Evolutionary conservation across 2,797 vertebrate genomes (phyloP).

Genomic region (Chlorospingus flavigularis): DNA sequence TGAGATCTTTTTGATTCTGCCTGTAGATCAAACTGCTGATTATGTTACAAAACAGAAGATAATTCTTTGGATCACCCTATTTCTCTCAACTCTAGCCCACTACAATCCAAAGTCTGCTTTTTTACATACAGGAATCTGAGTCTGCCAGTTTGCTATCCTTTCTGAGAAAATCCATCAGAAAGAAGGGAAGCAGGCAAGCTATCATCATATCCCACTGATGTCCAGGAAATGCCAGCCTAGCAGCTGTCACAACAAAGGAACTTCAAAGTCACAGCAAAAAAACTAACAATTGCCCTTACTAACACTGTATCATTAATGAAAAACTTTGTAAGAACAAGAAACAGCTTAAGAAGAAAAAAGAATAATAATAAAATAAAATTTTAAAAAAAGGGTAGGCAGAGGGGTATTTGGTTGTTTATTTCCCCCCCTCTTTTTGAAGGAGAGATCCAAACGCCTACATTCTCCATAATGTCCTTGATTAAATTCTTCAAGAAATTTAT

Average conservation of each 20-base stretch:
- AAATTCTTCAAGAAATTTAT: conserved; percentile 54
- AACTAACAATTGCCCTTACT: conserved; percentile 43
- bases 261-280: conserved; percentile 69
- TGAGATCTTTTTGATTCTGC: not conserved
- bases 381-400: not conserved
- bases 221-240: conserved; percentile 72
- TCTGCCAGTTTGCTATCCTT: conserved; percentile 24
- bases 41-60: not conserved
- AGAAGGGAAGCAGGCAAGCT: conserved; percentile 61
- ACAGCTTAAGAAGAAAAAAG: not conserved
- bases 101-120: not conserved
- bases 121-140: conserved; percentile 32
- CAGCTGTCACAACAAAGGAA: conserved; percentile 77
- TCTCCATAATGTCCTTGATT: not conserved
- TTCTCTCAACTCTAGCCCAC: not conserved
- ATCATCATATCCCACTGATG: conserved; percentile 72
- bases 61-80: not conserved
- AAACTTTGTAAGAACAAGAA: conserved; percentile 61
- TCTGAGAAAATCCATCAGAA: conserved; percentile 66
- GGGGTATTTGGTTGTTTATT: not conserved
- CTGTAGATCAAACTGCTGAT: not conserved
- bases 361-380: not conserved
- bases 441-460: not conserved
- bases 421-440: not conserved
- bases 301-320: conserved; percentile 61